Percentiles rank a stretch among this genome's conserved stretches.
These are phyloP conservation scores for Spicauda simplicius DNA, from an alignment of 2,888 invertebrate genomes.

Conservation along the genomic window DNA sequence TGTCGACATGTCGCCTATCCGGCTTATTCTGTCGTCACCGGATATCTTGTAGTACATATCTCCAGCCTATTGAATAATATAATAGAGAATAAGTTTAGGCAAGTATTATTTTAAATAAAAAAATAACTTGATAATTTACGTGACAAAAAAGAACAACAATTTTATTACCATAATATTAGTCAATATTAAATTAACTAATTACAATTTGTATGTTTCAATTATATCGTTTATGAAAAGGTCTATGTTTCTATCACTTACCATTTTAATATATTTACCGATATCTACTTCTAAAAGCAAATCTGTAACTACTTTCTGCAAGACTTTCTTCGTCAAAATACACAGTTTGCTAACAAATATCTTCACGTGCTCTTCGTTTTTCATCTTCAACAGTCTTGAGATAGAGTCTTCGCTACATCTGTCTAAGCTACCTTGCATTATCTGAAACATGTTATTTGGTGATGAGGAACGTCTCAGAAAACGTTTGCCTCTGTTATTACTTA, in stretches of 20 bases:
- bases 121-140: too few relatives aligned
- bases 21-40: constrained; percentile 71
- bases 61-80: constrained; percentile 58
- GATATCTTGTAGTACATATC: constrained; percentile 78
- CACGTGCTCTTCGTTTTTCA: constrained; percentile 53
- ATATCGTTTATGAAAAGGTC: too few relatives aligned
- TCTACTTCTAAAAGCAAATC: constrained; percentile 77
- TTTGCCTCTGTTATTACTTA: too few relatives aligned
- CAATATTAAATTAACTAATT: too few relatives aligned
- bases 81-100: too few relatives aligned
- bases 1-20: constrained; percentile 70
- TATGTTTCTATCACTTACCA: constrained; percentile 78
- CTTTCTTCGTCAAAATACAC: constrained; percentile 66
- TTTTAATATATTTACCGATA: constrained; percentile 78
- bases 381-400: constrained; percentile 45
- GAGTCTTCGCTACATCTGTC: constrained; percentile 60
- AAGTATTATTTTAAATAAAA: too few relatives aligned
- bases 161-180: too few relatives aligned
- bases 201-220: too few relatives aligned
- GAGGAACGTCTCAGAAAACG: not conserved
- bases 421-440: constrained; percentile 64
- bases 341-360: constrained; percentile 64
- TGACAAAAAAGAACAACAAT: too few relatives aligned
- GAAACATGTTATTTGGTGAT: constrained; percentile 43
- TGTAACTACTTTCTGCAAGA: constrained; percentile 71